phyloP scores from a whole-genome alignment of 2,888 invertebrate species.

The Globia sparganii region DNA sequence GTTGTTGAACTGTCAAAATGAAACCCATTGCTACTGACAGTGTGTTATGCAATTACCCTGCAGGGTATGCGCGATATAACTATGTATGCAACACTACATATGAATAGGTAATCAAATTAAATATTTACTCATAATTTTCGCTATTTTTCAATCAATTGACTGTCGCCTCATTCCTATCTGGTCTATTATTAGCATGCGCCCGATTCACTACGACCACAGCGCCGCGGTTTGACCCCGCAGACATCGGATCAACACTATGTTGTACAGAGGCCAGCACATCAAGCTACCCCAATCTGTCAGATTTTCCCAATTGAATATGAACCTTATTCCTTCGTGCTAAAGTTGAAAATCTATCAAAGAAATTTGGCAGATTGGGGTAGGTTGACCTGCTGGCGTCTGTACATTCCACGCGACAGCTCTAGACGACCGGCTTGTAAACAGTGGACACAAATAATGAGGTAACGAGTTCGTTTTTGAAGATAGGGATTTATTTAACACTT shows the following conservation, averaged over 20 bases:
- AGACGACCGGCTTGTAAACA: slow-evolving; percentile 4
- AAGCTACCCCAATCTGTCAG: no score
- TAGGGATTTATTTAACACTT: background rate
- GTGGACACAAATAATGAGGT: background rate
- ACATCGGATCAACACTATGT: slow-evolving; percentile 70
- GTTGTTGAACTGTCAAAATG: no score
- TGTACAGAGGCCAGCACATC: no score
- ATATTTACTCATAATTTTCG: slow-evolving; percentile 28
- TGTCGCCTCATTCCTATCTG: slow-evolving; percentile 54
- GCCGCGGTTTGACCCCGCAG: slow-evolving; percentile 76
- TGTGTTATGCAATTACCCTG: no score
- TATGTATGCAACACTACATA: background rate
- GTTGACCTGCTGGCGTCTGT: no score
- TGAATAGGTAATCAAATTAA: background rate
- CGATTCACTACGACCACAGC: slow-evolving; percentile 73
- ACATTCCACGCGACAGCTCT: slow-evolving; percentile 44
- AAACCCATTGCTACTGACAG: no score
- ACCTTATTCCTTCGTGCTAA: no score
- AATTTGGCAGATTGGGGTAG: no score
- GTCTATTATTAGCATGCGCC: slow-evolving; percentile 62
- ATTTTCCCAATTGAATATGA: no score
- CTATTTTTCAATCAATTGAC: slow-evolving; percentile 56
- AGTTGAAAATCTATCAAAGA: no score
- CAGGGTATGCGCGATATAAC: background rate
- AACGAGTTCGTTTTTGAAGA: background rate